These are phyloP conservation scores for Cyanistes caeruleus DNA, from an alignment of 2,113 vertebrate genomes.

Conservation along the genomic window DNA sequence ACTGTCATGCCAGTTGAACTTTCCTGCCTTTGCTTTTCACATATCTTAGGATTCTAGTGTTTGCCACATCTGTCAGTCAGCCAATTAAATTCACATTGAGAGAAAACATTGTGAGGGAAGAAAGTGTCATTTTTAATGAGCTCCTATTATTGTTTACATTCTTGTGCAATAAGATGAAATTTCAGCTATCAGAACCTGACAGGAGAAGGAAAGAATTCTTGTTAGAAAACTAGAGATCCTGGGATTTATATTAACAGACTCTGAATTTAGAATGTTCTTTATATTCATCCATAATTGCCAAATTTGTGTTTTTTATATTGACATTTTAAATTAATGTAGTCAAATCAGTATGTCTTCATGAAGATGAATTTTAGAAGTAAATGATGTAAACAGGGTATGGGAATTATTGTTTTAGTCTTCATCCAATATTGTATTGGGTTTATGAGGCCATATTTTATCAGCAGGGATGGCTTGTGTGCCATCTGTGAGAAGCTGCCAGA, in stretches of 20 bases:
- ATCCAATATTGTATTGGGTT: not conserved
- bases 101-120: not conserved
- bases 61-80: not conserved
- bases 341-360: not conserved
- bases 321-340: not conserved
- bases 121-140: conserved; percentile 50
- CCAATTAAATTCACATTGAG: conserved; percentile 47
- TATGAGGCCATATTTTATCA: not conserved
- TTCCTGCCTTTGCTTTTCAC: not conserved
- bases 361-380: not conserved
- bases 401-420: not conserved
- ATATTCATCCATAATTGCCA: not conserved
- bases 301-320: not conserved
- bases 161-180: not conserved
- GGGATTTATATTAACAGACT: not conserved
- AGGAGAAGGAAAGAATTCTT: conserved; percentile 10
- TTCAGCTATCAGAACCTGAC: not conserved
- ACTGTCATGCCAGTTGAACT: not conserved
- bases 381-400: not conserved
- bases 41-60: not conserved
- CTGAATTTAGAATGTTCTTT: not conserved
- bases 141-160: conserved; percentile 50
- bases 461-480: not conserved
- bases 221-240: conserved; percentile 11
- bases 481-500: not conserved